A percentile compares a stretch with the other conserved stretches of the same genome.
phyloP scores from a whole-genome alignment of 1,140 invertebrate genomes.

The Drosophila simulans region DNA sequence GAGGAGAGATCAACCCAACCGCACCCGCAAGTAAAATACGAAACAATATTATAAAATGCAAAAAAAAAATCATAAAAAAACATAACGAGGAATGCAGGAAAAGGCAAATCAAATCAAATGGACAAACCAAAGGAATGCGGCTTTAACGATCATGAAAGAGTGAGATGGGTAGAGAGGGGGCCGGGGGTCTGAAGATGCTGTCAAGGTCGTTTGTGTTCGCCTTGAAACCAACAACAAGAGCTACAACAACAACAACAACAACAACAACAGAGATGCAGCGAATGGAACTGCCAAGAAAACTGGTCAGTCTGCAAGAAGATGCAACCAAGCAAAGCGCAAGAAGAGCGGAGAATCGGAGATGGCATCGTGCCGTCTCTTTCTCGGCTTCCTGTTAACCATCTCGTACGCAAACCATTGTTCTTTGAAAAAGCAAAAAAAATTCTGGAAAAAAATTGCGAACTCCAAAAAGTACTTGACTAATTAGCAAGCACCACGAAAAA shows the following conservation, averaged over 20 bases:
- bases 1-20: slow-evolving; percentile 12
- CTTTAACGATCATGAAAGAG: slow-evolving; percentile 33
- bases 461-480: slow-evolving; percentile 44
- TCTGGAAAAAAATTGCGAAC: slow-evolving; percentile 2
- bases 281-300: slow-evolving; percentile 38
- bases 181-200: slow-evolving; percentile 29
- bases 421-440: neutral
- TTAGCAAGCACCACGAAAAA: slow-evolving; percentile 44
- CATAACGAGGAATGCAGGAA: slow-evolving; percentile 41
- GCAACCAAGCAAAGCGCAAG: slow-evolving; percentile 23
- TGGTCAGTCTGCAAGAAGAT: slow-evolving; percentile 48
- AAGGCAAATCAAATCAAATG: slow-evolving; percentile 64
- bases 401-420: slow-evolving; percentile 31
- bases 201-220: slow-evolving; percentile 40
- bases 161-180: neutral
- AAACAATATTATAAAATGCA: slow-evolving; percentile 2
- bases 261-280: slow-evolving; percentile 36
- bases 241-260: slow-evolving; percentile 26
- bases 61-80: slow-evolving; percentile 11
- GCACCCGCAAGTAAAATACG: slow-evolving; percentile 19
- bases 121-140: slow-evolving; percentile 57
- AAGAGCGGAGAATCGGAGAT: slow-evolving; percentile 14
- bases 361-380: slow-evolving; percentile 3
- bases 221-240: slow-evolving; percentile 39
- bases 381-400: slow-evolving; percentile 2